Conservation (phyloP, 2,888 invertebrate species). For the Athalia rosae region DNA sequence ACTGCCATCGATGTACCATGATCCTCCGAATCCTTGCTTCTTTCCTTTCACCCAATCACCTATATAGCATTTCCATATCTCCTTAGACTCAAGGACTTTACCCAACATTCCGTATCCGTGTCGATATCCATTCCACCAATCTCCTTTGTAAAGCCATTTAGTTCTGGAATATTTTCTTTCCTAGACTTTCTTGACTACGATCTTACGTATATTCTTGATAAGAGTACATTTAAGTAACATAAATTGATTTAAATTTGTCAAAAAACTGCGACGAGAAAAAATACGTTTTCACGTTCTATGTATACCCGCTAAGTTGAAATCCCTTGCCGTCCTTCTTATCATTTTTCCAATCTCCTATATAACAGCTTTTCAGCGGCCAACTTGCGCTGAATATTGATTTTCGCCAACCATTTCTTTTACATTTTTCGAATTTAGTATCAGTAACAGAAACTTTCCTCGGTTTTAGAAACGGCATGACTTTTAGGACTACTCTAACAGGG, state of each 20-base stretch:
- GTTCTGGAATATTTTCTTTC: constrained; percentile 45
- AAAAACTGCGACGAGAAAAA: not conserved
- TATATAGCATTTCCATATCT: constrained; percentile 70
- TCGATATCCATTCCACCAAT: constrained; percentile 76
- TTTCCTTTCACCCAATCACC: constrained; percentile 79
- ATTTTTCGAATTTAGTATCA: constrained; percentile 48
- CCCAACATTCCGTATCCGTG: constrained; percentile 78
- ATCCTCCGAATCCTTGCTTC: constrained; percentile 77
- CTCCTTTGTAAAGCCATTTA: constrained; percentile 78
- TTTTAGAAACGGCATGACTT: constrained; percentile 71
- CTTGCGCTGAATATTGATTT: constrained; percentile 76
- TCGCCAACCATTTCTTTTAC: constrained; percentile 76
- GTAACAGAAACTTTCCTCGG: constrained; percentile 73
- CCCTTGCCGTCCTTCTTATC: constrained; percentile 73
- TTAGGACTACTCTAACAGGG: constrained; percentile 69
- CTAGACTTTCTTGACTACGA: not conserved
- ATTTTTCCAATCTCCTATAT: constrained; percentile 79
- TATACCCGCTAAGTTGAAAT: constrained; percentile 54
- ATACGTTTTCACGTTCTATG: not conserved
- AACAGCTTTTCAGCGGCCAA: constrained; percentile 64
- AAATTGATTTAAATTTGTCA: not conserved
- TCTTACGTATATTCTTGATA: not conserved
- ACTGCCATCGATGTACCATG: constrained; percentile 77
- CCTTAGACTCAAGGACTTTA: constrained; percentile 50
- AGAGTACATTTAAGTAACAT: not conserved